Conservation (phyloP, 2,888 invertebrate species). For the Endotricha flammealis region DNA sequence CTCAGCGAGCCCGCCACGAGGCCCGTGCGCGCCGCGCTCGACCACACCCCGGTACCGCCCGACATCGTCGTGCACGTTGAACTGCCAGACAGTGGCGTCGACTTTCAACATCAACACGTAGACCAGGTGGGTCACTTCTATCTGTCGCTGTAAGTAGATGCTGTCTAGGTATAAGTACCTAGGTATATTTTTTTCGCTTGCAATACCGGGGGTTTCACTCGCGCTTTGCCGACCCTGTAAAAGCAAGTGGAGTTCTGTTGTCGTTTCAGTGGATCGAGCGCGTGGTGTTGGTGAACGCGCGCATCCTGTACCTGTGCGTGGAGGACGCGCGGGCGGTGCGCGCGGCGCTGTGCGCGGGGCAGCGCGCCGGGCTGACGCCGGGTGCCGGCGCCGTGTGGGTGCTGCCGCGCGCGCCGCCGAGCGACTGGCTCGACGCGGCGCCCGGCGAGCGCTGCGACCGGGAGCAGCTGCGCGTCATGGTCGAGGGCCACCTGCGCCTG, state of each 20-base stretch:
- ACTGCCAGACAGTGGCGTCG: constrained; percentile 49
- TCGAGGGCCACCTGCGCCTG: constrained; percentile 26
- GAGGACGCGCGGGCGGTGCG: constrained; percentile 85
- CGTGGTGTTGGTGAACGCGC: constrained; percentile 64
- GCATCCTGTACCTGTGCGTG: constrained; percentile 89
- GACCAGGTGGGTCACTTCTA: constrained; percentile 27
- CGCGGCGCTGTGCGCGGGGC: constrained; percentile 90
- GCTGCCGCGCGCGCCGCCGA: constrained; percentile 84
- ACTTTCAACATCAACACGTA: constrained; percentile 31
- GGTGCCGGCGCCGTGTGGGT: constrained; percentile 90
- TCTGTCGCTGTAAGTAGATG: no score
- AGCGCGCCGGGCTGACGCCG: constrained; percentile 82
- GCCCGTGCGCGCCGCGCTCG: constrained; percentile 31
- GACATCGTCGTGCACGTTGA: constrained; percentile 44
- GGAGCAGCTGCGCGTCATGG: constrained; percentile 34
- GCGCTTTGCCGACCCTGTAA: no score
- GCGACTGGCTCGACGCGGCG: constrained; percentile 79
- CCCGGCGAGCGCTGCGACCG: constrained; percentile 78
- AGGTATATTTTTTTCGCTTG: no score
- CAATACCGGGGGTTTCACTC: no score
- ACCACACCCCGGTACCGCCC: constrained; percentile 34
- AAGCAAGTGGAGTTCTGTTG: no score
- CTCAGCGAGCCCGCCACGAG: constrained; percentile 45
- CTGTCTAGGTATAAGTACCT: no score
- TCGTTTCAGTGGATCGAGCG: constrained; percentile 48